Percentiles rank a stretch among this genome's conserved stretches.
phyloP scores from a whole-genome alignment of 2,113 vertebrate genomes.

The Corvus hawaiiensis region DNA sequence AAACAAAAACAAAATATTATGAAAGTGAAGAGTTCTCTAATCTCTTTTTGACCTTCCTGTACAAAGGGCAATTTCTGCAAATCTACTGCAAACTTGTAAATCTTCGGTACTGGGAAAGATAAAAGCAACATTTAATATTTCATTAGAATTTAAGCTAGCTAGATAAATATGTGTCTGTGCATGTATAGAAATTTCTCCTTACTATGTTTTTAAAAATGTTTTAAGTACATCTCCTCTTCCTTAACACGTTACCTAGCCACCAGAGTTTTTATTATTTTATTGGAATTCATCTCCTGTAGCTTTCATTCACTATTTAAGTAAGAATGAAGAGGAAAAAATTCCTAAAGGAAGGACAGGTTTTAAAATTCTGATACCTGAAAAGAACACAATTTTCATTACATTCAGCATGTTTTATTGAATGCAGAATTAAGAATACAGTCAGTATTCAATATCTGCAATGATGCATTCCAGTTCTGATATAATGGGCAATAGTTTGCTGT shows the following conservation, averaged over 20 bases:
- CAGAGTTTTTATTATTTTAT: not conserved
- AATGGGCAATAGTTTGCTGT: not conserved
- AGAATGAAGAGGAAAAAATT: not conserved
- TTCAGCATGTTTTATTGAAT: not conserved
- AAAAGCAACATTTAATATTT: not conserved
- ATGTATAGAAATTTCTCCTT: not conserved
- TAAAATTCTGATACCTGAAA: not conserved
- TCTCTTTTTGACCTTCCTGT: slow-evolving; percentile 12
- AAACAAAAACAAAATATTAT: not conserved
- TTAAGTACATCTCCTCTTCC: not conserved
- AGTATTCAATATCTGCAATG: not conserved
- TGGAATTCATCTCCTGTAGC: not conserved
- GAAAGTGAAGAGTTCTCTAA: slow-evolving; percentile 2
- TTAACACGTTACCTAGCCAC: not conserved
- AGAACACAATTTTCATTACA: not conserved
- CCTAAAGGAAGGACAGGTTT: not conserved
- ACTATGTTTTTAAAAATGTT: not conserved
- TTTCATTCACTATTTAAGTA: not conserved
- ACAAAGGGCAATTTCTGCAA: not conserved
- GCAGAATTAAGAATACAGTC: not conserved
- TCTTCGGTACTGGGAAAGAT: not conserved
- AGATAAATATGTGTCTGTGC: not conserved
- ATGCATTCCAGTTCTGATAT: not conserved
- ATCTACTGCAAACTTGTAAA: slow-evolving; percentile 5
- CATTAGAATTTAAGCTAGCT: slow-evolving; percentile 8